phyloP scores from a whole-genome alignment of 2,888 invertebrate species.

The Megastigmus dorsalis region DNA sequence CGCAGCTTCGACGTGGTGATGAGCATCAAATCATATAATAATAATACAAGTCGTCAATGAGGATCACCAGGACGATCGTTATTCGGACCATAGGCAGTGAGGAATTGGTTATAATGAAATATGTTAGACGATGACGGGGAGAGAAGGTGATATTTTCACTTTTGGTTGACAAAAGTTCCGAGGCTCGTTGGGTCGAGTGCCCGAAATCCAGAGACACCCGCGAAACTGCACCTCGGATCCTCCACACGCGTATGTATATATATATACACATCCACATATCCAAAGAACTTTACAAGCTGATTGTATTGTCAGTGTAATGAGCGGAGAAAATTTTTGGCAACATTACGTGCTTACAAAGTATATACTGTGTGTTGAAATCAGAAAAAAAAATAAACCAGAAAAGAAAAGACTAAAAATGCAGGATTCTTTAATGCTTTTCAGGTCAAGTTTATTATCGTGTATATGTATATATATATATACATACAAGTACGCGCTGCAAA shows the following conservation, averaged over 20 bases:
- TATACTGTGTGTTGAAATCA: too few species aligned
- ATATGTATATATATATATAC: background rate
- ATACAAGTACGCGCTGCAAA: background rate
- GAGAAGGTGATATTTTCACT: background rate
- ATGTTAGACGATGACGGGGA: too few species aligned
- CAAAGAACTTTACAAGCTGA: background rate
- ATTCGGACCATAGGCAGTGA: background rate
- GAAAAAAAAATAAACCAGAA: too few species aligned
- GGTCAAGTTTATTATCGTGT: constrained; percentile 31
- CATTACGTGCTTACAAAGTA: too few species aligned
- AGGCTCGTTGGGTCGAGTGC: background rate
- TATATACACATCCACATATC: background rate
- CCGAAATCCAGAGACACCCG: background rate
- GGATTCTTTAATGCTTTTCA: background rate
- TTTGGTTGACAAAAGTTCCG: constrained; percentile 3
- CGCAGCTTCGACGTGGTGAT: constrained; percentile 10
- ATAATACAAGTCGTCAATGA: background rate
- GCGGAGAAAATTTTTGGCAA: too few species aligned
- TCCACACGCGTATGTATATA: background rate
- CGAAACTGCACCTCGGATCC: background rate
- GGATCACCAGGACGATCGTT: background rate
- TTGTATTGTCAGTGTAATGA: too few species aligned
- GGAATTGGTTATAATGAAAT: background rate
- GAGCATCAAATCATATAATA: constrained; percentile 19
- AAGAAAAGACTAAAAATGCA: too few species aligned